Conservation (phyloP, 2,888 invertebrate species). For the Clostera curtula region DNA sequence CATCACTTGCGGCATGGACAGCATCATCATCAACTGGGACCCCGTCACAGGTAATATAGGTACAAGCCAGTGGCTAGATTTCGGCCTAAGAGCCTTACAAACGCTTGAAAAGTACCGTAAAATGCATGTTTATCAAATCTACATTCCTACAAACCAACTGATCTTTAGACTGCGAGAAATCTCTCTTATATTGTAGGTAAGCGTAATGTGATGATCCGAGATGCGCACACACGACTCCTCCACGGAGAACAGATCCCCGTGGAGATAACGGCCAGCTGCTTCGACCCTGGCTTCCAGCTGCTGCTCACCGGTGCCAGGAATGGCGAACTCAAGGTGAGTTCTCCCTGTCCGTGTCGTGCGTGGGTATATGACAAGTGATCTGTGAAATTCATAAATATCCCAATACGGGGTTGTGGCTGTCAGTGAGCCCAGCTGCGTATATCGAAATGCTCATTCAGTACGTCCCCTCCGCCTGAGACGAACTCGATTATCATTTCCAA, state of each 20-base stretch:
- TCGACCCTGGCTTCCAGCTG: slow-evolving; percentile 83
- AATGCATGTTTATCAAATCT: too few species aligned
- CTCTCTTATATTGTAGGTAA: slow-evolving; percentile 64
- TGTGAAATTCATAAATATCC: too few species aligned
- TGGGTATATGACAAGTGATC: too few species aligned
- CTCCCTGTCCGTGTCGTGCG: background rate
- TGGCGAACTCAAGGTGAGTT: slow-evolving; percentile 79
- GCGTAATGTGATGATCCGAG: slow-evolving; percentile 78
- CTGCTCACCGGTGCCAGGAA: slow-evolving; percentile 86
- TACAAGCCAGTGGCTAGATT: too few species aligned
- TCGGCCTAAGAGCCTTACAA: too few species aligned
- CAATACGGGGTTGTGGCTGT: too few species aligned
- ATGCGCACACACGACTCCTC: slow-evolving; percentile 80
- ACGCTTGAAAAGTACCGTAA: too few species aligned
- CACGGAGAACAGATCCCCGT: slow-evolving; percentile 80
- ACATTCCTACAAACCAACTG: too few species aligned
- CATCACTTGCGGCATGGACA: slow-evolving; percentile 85
- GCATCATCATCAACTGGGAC: slow-evolving; percentile 89
- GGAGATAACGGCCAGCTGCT: slow-evolving; percentile 85
- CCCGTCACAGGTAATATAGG: slow-evolving; percentile 74
- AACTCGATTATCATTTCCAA: too few species aligned
- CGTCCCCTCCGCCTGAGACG: too few species aligned
- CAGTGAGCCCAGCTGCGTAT: too few species aligned
- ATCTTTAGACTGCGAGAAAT: background rate
- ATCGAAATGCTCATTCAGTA: too few species aligned